Conservation (phyloP, 2,797 vertebrate species). For the Ctenopoma multispine region DNA sequence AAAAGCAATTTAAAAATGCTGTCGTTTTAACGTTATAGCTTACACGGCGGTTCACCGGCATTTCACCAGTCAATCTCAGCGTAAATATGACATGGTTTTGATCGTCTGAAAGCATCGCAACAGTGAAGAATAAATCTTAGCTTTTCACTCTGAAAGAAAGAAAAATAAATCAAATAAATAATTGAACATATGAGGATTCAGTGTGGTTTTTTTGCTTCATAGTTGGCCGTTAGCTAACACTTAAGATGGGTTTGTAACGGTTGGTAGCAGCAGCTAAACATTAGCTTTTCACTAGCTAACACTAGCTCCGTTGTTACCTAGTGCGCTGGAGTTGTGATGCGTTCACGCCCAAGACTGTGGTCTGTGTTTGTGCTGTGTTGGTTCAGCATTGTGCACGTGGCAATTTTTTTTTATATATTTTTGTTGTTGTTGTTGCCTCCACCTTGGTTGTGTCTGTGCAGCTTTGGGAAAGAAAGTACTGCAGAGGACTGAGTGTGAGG, state of each 20-base stretch:
- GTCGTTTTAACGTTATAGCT: neutral
- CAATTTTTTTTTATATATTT: slow-evolving; percentile 21
- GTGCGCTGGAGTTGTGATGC: slow-evolving; percentile 46
- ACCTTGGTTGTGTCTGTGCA: slow-evolving; percentile 15
- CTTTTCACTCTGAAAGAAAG: neutral
- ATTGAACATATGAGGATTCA: neutral
- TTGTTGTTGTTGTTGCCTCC: neutral
- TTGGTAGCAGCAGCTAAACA: slow-evolving; percentile 56
- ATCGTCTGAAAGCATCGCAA: slow-evolving; percentile 29
- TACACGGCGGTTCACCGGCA: slow-evolving; percentile 51
- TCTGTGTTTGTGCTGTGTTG: slow-evolving; percentile 59
- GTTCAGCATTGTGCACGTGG: slow-evolving; percentile 74
- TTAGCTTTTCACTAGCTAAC: slow-evolving; percentile 64
- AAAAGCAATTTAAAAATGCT: slow-evolving; percentile 17
- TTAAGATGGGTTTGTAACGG: slow-evolving; percentile 37
- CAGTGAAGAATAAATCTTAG: neutral
- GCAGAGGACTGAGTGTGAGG: slow-evolving; percentile 10
- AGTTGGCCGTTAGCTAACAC: slow-evolving; percentile 10
- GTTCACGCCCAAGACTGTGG: slow-evolving; percentile 72
- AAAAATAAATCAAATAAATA: neutral
- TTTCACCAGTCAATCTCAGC: slow-evolving; percentile 38
- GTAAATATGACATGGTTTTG: slow-evolving; percentile 40
- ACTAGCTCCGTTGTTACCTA: slow-evolving; percentile 57
- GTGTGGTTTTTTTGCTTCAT: neutral
- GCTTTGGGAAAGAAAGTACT: too few relatives aligned